Conservation (phyloP, 2,888 invertebrate species). For the Dyspetes luteomarginatus region DNA sequence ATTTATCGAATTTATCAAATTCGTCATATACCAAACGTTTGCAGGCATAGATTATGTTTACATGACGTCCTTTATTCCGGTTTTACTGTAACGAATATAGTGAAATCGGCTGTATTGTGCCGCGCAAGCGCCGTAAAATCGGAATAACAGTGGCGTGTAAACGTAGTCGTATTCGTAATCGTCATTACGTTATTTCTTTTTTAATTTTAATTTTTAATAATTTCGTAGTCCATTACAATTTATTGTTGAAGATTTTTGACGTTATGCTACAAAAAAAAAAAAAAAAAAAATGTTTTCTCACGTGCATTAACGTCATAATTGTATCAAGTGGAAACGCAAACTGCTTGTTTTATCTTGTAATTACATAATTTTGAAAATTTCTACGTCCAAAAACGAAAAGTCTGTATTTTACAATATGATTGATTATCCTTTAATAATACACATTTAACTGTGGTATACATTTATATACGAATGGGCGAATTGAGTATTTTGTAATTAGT, state of each 20-base stretch:
- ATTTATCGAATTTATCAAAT: too few species aligned
- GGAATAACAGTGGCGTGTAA: too few species aligned
- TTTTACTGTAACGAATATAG: too few species aligned
- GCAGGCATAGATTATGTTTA: too few species aligned
- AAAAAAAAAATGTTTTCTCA: background rate
- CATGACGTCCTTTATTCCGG: too few species aligned
- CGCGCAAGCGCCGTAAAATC: too few species aligned
- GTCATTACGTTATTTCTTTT: too few species aligned
- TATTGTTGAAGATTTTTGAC: conserved; percentile 5
- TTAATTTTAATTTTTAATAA: too few species aligned
- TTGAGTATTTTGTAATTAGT: conserved; percentile 73
- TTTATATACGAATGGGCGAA: conserved; percentile 54
- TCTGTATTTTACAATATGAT: conserved; percentile 48
- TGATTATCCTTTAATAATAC: conserved; percentile 68
- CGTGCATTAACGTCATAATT: background rate
- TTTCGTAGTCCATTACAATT: background rate
- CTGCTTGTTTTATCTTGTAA: conserved; percentile 25
- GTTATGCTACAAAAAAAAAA: conserved; percentile 10
- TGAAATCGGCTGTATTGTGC: too few species aligned
- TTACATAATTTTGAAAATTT: conserved; percentile 9
- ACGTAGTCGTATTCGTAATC: too few species aligned
- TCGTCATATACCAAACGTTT: too few species aligned
- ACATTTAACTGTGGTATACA: conserved; percentile 65
- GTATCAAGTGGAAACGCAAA: background rate
- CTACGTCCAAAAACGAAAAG: conserved; percentile 9